Percentiles rank a stretch among this genome's conserved stretches.
Conservation (phyloP, 2,888 invertebrate genomes). For the Tenthredo livida region DNA sequence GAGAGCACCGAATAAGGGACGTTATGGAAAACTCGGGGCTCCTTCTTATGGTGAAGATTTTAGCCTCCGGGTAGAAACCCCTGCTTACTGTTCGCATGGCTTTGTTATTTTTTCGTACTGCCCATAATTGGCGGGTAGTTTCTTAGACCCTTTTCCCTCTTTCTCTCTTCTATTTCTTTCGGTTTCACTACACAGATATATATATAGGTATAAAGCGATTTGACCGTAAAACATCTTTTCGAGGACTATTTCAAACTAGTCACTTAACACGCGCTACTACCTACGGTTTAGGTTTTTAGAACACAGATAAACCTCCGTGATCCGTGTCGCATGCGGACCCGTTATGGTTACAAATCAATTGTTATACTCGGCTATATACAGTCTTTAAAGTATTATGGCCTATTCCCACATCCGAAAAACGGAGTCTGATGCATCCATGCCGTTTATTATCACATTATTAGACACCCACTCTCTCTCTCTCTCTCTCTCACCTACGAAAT, state of each 20-base stretch:
- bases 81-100: neutral
- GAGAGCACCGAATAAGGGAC: neutral
- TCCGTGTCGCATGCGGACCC: conserved; percentile 12
- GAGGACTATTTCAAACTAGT: conserved; percentile 43
- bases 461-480: neutral
- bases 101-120: conserved; percentile 28
- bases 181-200: neutral
- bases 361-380: neutral
- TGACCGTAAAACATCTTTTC: conserved; percentile 50
- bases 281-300: conserved; percentile 38
- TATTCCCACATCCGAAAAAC: neutral
- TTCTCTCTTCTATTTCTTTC: conserved; percentile 9
- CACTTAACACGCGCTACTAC: conserved; percentile 35
- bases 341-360: conserved; percentile 53
- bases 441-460: conserved; percentile 16
- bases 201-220: neutral
- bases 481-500: neutral
- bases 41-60: neutral
- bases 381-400: neutral
- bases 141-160: neutral
- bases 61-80: neutral
- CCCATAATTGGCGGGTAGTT: neutral
- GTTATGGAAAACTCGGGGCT: neutral
- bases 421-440: neutral
- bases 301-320: neutral